Base-by-base conservation (phyloP, 2,797 vertebrate species). In the Bryconaethiops microstoma region DNA sequence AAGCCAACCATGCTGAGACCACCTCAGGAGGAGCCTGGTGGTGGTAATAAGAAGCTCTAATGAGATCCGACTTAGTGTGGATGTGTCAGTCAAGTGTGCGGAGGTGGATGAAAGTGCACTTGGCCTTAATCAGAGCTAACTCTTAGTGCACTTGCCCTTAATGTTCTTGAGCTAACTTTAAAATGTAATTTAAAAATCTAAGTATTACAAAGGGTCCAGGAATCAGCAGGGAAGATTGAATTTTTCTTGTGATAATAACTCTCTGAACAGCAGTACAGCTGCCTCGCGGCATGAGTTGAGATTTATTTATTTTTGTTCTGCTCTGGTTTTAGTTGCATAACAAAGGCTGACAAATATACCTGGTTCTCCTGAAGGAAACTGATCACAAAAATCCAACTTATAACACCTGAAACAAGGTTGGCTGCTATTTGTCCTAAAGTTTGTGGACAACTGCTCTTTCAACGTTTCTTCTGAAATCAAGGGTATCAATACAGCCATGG, bases 61-160 rank as follows among this genome's bases (percentile, higher is more conserved):
- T 21, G n/a, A 74, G 10, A 17, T 42, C 54, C 17, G 29, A 40
- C 35, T 40, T 9, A 17, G 29, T 40, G 19, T 25, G 17, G 21
- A 55, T 40, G 9, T 0, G 71, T 21, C 50, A 39, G 35, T 40
- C 29, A 39, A 40, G 19, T 13, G 54, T 16, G 17, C 19, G 29
- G 25, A 40, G 25, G 52, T 57, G 52, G 54, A 52, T 40, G 71
- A 55, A 39, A 57, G 2, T 40, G 52, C 4, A n/a, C 52, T 71
- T 71, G 9, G 25, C 14, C 29, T 55, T 39, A 73, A 73, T 55
- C 70, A 72, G 16, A n/a, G n/a, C n/a, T n/a, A n/a, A n/a, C n/a
- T n/a, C n/a, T n/a, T n/a, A n/a, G n/a, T n/a, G n/a, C n/a, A n/a
- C n/a, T n/a, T n/a, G n/a, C n/a, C n/a, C n/a, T n/a, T 74, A 59